Base-by-base conservation (phyloP, 1,140 invertebrate genomes). In the Magallana ariakensis region DNA sequence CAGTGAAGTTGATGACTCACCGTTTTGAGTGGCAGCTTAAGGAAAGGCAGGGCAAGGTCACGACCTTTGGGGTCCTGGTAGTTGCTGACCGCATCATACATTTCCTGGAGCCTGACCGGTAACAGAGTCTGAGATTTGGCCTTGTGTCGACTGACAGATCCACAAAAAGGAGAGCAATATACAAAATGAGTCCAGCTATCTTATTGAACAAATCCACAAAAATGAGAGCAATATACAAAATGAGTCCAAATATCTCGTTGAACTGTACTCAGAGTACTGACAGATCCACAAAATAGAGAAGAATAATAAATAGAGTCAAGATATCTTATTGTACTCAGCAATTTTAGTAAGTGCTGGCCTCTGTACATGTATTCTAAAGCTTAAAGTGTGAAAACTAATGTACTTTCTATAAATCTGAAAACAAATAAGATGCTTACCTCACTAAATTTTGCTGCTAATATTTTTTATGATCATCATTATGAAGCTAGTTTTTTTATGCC, bases 41-140 rank as follows among this genome's bases (percentile, higher is more conserved):
- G 94, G 89, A 96, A 96, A 0, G 95, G 95, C n/a, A 93, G 88
- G 7, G 95, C 95, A 7, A 96, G 91, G n/a, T 94, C 93, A 15
- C 95, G 89, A n/a, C 94, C 94, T 56, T 93, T 92, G 4, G 92
- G 87, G 89, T 96, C 95, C 15, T 91, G 94, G 82, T 97, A 98
- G 94, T 99, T 98, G 90, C 97, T 96, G 16, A 99, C 97, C 15
- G 97, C 96, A 90, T 99, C 97, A 93, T 97, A 98, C 90, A 99
- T 95, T n/a, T 97, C 97, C 92, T 97, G 96, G 90, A 98, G 95
- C 93, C 98, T 98, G 93, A 97, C 96, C 55, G 91, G 60, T n/a
- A 95, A 87, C 55, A 88, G 91, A n/a, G 91, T 92, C 66, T 91
- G 89, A 19, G 85, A 86, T 33, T 92, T 91, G 2, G 89, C 70